These are phyloP conservation scores for Botia kubotai DNA, from an alignment of 2,797 vertebrate genomes.

Conservation along the genomic window DNA sequence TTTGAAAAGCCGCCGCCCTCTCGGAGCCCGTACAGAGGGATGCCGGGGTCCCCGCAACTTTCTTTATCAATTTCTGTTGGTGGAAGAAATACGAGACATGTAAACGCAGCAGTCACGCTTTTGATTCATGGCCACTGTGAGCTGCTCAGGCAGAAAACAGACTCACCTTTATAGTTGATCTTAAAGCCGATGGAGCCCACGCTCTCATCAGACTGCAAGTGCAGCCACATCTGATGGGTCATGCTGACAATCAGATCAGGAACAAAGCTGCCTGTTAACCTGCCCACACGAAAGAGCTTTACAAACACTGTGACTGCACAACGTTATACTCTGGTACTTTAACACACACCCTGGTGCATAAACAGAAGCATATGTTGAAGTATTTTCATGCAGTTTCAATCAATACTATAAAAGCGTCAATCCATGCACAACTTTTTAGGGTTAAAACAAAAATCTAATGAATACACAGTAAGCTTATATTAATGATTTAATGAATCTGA, in stretches of 20 bases:
- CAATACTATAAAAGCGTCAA: background rate
- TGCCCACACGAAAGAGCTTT: slow-evolving; percentile 64
- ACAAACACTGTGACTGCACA: background rate
- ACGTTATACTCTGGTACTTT: background rate
- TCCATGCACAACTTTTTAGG: too few relatives aligned
- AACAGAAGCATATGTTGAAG: background rate
- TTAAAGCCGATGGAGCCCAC: slow-evolving; percentile 98
- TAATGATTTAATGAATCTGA: too few relatives aligned
- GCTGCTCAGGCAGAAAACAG: background rate
- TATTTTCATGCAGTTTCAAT: background rate
- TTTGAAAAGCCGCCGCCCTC: slow-evolving; percentile 96
- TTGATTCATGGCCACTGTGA: slow-evolving; percentile 4
- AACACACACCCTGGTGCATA: background rate
- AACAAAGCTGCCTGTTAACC: slow-evolving; percentile 95
- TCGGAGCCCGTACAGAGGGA: slow-evolving; percentile 93
- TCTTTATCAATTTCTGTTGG: slow-evolving; percentile 96
- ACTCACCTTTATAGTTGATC: slow-evolving; percentile 95
- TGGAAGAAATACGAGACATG: background rate
- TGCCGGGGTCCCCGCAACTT: slow-evolving; percentile 97
- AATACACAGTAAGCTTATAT: too few relatives aligned
- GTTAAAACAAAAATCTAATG: too few relatives aligned
- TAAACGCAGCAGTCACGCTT: background rate
- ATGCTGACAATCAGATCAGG: slow-evolving; percentile 98
- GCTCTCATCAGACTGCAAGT: slow-evolving; percentile 96
- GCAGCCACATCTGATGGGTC: slow-evolving; percentile 97